phyloP scores from a whole-genome alignment of 1,140 invertebrate species.

The Theocolax elegans region DNA sequence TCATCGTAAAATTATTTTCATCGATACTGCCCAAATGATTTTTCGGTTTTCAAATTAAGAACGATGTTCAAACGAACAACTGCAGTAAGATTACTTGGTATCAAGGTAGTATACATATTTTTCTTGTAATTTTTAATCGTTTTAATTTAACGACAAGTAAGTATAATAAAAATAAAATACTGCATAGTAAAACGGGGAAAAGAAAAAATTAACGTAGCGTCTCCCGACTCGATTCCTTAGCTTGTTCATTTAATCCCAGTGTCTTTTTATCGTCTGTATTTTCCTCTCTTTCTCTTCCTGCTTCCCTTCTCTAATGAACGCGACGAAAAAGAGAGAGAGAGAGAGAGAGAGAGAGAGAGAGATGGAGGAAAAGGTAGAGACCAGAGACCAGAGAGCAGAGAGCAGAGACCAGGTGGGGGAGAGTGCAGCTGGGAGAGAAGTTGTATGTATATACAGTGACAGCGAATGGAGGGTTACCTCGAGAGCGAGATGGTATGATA shows the following conservation, averaged over 20 bases:
- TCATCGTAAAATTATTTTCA: too few species aligned
- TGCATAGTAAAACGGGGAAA: too few species aligned
- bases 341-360: background rate
- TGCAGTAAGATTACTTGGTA: too few species aligned
- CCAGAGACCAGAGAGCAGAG: too few species aligned
- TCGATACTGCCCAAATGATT: too few species aligned
- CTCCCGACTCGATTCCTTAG: background rate
- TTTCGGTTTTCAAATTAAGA: too few species aligned
- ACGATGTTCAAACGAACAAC: too few species aligned
- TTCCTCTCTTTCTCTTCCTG: slow-evolving; percentile 3
- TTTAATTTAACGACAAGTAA: too few species aligned
- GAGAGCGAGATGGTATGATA: slow-evolving; percentile 59
- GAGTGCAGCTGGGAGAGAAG: slow-evolving; percentile 9
- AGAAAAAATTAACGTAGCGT: too few species aligned
- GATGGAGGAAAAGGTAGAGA: background rate
- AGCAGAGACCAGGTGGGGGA: slow-evolving; percentile 1
- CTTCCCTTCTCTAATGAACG: slow-evolving; percentile 1
- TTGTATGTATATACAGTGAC: slow-evolving; percentile 24
- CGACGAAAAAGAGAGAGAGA: background rate
- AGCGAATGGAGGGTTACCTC: slow-evolving; percentile 29
- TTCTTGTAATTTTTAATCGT: too few species aligned
- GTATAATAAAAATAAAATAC: too few species aligned
- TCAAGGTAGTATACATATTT: too few species aligned
- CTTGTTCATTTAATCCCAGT: slow-evolving; percentile 24
- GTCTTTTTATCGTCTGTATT: background rate